phyloP scores from a whole-genome alignment of 2,113 vertebrate species.

The Myiopsitta monachus region DNA sequence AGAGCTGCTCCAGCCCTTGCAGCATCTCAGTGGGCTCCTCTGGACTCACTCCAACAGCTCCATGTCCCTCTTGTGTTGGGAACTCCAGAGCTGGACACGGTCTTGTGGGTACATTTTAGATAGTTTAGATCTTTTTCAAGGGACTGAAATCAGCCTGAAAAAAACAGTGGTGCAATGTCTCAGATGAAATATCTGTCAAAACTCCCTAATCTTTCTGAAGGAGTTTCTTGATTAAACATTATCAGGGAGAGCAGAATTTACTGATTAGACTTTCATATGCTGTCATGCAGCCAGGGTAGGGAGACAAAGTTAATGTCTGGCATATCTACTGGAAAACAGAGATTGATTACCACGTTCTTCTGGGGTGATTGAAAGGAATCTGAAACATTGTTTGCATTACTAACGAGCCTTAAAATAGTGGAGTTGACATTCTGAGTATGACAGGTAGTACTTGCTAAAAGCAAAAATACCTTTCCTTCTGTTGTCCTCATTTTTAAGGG shows the following conservation, averaged over 20 bases:
- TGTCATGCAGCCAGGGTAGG: slow-evolving; percentile 30
- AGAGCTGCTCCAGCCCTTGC: too few species aligned
- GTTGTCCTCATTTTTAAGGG: slow-evolving; percentile 47
- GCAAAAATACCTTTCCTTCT: slow-evolving; percentile 64
- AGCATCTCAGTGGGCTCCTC: too few species aligned
- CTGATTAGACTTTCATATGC: slow-evolving; percentile 39
- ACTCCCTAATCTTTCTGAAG: slow-evolving; percentile 69
- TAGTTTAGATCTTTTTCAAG: neutral
- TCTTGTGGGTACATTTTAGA: neutral
- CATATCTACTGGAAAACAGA: slow-evolving; percentile 41
- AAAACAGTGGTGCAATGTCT: neutral
- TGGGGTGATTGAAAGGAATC: slow-evolving; percentile 32
- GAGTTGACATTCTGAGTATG: slow-evolving; percentile 31
- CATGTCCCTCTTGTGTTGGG: too few species aligned
- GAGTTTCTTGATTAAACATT: slow-evolving; percentile 68
- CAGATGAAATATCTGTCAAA: slow-evolving; percentile 56
- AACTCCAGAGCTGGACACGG: too few species aligned
- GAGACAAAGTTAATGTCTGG: slow-evolving; percentile 33
- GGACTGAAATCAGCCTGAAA: neutral
- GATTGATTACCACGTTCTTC: slow-evolving; percentile 52
- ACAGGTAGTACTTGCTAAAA: slow-evolving; percentile 57
- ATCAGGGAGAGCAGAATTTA: slow-evolving; percentile 48
- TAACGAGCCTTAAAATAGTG: slow-evolving; percentile 47
- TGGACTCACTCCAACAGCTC: too few species aligned
- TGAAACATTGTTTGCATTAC: slow-evolving; percentile 55